Percentiles rank a stretch among this genome's conserved stretches.
Conservation (phyloP, 2,797 vertebrate species). For the Melanotaenia maccullochi region DNA sequence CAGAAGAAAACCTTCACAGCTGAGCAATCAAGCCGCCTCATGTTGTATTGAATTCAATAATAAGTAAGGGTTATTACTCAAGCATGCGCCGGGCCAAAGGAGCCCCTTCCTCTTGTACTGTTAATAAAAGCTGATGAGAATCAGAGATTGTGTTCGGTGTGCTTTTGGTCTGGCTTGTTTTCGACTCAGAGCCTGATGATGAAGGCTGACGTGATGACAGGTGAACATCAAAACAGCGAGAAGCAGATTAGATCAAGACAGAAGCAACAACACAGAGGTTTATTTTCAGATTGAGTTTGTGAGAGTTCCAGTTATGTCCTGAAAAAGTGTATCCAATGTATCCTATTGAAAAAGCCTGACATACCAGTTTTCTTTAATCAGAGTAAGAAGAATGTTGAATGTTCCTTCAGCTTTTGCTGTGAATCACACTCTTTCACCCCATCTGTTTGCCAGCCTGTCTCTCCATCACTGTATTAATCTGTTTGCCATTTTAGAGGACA, state of each 20-base stretch:
- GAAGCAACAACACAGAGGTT: conserved; percentile 15
- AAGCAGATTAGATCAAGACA: conserved; percentile 28
- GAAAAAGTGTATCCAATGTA: neutral
- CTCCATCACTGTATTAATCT: conserved; percentile 8
- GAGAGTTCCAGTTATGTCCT: conserved; percentile 6
- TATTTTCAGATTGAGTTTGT: conserved; percentile 31
- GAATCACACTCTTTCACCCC: conserved; percentile 8
- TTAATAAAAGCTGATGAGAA: conserved; percentile 41
- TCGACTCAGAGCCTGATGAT: conserved; percentile 21
- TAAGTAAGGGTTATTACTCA: neutral
- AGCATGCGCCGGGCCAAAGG: conserved; percentile 7
- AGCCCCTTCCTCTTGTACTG: conserved; percentile 20
- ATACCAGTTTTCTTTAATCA: neutral
- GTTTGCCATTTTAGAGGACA: conserved; percentile 12
- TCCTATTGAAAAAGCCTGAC: neutral
- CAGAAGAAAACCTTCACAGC: conserved; percentile 13
- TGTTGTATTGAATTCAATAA: conserved; percentile 22
- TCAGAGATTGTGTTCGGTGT: conserved; percentile 9
- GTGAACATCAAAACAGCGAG: conserved; percentile 33
- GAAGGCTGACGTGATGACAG: conserved; percentile 35
- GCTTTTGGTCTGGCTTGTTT: conserved; percentile 12
- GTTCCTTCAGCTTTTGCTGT: neutral
- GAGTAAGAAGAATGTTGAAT: neutral
- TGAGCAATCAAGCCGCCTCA: conserved; percentile 21
- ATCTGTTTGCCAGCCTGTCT: conserved; percentile 6